A percentile compares a stretch with the other conserved stretches of the same genome.
These are phyloP conservation scores for Epirrita christyi DNA, from an alignment of 2,888 invertebrate genomes.

Conservation along the genomic window DNA sequence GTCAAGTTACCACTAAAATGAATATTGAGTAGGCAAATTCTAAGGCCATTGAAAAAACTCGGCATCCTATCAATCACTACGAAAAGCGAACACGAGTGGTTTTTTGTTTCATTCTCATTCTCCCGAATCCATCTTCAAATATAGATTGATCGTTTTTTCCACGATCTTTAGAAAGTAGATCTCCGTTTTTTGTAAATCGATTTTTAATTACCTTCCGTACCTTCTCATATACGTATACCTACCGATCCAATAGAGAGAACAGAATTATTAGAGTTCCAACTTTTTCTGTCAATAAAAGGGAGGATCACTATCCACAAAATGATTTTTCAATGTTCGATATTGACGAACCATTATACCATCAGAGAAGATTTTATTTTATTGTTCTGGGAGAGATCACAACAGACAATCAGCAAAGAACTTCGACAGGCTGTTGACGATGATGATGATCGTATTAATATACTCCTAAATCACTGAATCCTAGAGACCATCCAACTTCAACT, in stretches of 20 bases:
- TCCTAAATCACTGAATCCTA: conserved; percentile 4
- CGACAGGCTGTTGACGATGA: no score
- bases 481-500: conserved; percentile 18
- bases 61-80: conserved; percentile 55
- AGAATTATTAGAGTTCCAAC: no score
- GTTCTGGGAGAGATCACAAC: no score
- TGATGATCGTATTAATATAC: no score
- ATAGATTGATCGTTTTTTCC: conserved; percentile 55
- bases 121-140: conserved; percentile 51
- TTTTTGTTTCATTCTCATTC: conserved; percentile 51
- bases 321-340: no score
- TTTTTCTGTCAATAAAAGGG: no score
- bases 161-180: conserved; percentile 15
- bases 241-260: no score
- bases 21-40: conserved; percentile 52
- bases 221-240: no score
- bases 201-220: conserved; percentile 29
- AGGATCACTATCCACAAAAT: no score
- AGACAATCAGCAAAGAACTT: no score
- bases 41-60: conserved; percentile 42
- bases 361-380: no score
- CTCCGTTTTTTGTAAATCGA: conserved; percentile 28
- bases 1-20: conserved; percentile 40
- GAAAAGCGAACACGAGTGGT: conserved; percentile 40
- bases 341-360: no score